Base-by-base conservation (phyloP, 2,888 invertebrate genomes). In the Dexiosoma caninum region DNA sequence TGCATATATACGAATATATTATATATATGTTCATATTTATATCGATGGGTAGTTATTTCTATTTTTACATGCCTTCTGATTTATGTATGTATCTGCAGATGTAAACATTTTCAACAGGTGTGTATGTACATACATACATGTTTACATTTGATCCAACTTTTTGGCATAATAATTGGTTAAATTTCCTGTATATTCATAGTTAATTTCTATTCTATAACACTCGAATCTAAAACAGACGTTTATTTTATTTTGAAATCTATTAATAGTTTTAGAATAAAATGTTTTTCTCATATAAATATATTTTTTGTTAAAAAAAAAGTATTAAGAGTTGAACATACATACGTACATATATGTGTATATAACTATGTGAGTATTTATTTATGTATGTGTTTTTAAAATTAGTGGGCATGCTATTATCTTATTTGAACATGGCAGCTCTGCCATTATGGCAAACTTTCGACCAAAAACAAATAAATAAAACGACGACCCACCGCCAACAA, bases 361-460 rank as follows among this genome's bases (percentile, higher is more conserved):
- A 27, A 5, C 6, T 27, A 27, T 7, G n/a, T 51, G 8, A 2
- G 6, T 21, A 10, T 7, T 2, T 23, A 23, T 21, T n/a, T 49
- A 12, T 2, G 4, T n/a, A 27, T 27, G 42, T 23, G 2, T 44
- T 44, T 51, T 60, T 32, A 62, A 55, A 64, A 44, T 64, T 64
- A 49, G 76, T 81, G 71, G 81, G 62, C 77, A 81, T 77, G 77
- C 81, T 77, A 77, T 77, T 77, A 55, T 44, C 30, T 74, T 78
- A 37, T n/a, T 53, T 46, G 14, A 55, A 27, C 27, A 51, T 14
- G 74, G 69, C 57, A 60, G 59, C 69, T 23, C 51, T 44, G 16
- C 32, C 55, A 23, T 3, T 44, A n/a, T 44, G 53, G 35, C 49
- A 77, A 76, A 77, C 67, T 55, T 62, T 16, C 62, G 76, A 9